Conservation (phyloP, 30 jellyfish, hydroid and myxozoan genomes). For the Clytia hemisphaerica region DNA sequence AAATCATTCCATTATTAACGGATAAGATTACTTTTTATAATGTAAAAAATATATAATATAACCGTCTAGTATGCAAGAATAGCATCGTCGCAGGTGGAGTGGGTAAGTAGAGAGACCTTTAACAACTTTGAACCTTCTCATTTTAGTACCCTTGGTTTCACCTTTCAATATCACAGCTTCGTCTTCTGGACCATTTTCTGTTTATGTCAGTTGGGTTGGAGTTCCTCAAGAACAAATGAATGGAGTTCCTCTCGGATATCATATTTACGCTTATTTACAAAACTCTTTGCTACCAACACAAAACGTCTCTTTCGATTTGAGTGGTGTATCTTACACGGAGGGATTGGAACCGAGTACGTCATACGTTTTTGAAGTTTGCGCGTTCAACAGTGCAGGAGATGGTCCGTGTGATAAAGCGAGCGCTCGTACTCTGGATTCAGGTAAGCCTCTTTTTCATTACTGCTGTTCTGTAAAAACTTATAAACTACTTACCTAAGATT, state of each 20-base stretch:
- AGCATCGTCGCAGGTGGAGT: too few species aligned
- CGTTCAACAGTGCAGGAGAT: conserved; percentile 55
- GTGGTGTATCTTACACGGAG: conserved; percentile 1
- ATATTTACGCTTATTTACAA: neutral
- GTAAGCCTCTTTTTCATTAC: too few species aligned
- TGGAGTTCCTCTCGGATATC: neutral
- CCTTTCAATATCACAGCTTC: neutral
- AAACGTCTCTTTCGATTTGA: neutral
- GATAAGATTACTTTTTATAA: too few species aligned
- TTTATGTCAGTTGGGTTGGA: neutral
- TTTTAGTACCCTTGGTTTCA: neutral
- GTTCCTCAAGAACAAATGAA: neutral
- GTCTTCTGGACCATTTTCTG: neutral
- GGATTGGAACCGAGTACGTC: conserved; percentile 42
- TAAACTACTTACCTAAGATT: too few species aligned
- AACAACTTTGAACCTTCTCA: too few species aligned
- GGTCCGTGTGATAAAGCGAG: conserved; percentile 63
- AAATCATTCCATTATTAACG: too few species aligned
- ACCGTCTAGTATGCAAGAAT: too few species aligned
- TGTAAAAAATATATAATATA: too few species aligned
- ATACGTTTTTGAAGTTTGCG: conserved; percentile 57
- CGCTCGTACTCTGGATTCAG: conserved; percentile 38
- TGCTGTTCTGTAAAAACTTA: too few species aligned
- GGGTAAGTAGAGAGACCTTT: too few species aligned
- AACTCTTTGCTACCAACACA: neutral